Evolutionary conservation across 1,140 invertebrate genomes (phyloP).

Genomic region (Drosophila ironensis): DNA sequence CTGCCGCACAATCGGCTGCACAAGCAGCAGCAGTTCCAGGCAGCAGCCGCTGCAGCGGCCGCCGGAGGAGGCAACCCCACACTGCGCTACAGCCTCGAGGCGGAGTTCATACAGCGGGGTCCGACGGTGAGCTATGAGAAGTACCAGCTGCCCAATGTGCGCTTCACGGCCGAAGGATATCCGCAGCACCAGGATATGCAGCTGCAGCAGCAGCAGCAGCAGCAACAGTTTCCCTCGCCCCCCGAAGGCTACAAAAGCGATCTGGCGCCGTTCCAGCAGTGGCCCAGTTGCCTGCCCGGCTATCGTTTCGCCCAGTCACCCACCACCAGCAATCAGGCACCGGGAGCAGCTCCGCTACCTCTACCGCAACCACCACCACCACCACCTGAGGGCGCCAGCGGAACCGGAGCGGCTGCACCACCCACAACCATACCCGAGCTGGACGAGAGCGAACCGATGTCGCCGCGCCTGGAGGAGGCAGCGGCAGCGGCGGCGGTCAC

Average conservation of each 20-base stretch:
- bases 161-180: constrained; percentile 91
- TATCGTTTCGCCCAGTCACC: constrained; percentile 73
- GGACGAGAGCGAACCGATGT: constrained; percentile 62
- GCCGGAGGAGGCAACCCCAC: constrained; percentile 83
- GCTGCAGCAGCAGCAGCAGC: constrained; percentile 69
- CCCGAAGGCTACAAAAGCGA: constrained; percentile 86
- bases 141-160: constrained; percentile 85
- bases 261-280: constrained; percentile 75
- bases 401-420: constrained; percentile 18
- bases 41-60: constrained; percentile 84
- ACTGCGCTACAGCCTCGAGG: constrained; percentile 86
- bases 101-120: constrained; percentile 85
- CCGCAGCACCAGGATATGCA: constrained; percentile 83
- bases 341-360: neutral
- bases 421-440: constrained; percentile 65
- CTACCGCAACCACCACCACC: constrained; percentile 19
- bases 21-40: constrained; percentile 82
- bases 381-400: constrained; percentile 47
- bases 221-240: constrained; percentile 86
- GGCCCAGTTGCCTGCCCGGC: constrained; percentile 83
- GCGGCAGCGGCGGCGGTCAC: constrained; percentile 60
- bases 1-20: constrained; percentile 86
- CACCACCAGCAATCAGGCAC: constrained; percentile 18
- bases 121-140: constrained; percentile 83
- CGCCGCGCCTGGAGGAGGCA: constrained; percentile 43